A percentile compares a stretch with the other conserved stretches of the same genome.
phyloP scores from a whole-genome alignment of 1,140 invertebrate species.

The Drosophila seguyi region DNA sequence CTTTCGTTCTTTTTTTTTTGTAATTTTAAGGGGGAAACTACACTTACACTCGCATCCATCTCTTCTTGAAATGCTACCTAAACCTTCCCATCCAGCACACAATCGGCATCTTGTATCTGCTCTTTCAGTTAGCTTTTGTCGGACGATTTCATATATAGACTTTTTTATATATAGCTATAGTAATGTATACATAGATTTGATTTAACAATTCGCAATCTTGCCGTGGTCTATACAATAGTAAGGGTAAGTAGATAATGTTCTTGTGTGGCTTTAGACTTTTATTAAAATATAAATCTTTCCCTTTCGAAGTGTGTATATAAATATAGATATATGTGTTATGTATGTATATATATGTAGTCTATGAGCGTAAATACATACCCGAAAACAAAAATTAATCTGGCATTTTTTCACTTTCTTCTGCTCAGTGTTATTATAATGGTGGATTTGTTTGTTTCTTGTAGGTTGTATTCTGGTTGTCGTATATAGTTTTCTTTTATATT shows the following conservation, averaged over 20 bases:
- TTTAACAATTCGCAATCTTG: constrained; percentile 56
- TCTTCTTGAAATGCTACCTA: constrained; percentile 48
- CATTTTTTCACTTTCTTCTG: constrained; percentile 35
- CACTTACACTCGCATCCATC: constrained; percentile 34
- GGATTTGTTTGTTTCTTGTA: constrained; percentile 68
- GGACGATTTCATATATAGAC: constrained; percentile 37
- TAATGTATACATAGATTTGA: constrained; percentile 55
- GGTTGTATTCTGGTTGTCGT: constrained; percentile 35
- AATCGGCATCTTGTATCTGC: constrained; percentile 17
- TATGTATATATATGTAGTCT: constrained; percentile 46
- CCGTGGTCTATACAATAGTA: constrained; percentile 46
- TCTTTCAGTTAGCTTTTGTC: constrained; percentile 19
- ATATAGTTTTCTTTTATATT: constrained; percentile 28
- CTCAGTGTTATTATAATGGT: constrained; percentile 55
- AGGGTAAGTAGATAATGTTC: constrained; percentile 34
- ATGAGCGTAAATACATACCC: constrained; percentile 74
- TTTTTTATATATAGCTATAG: constrained; percentile 32
- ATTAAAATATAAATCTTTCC: constrained; percentile 76
- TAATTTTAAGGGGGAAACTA: constrained; percentile 30
- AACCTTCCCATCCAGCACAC: constrained; percentile 20
- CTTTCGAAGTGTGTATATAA: constrained; percentile 43
- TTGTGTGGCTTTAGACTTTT: constrained; percentile 59
- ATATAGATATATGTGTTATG: constrained; percentile 50
- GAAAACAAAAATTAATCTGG: constrained; percentile 62
- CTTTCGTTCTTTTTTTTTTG: constrained; percentile 5